These are phyloP conservation scores for Apodemia duryi DNA, from an alignment of 2,888 invertebrate genomes.

Conservation along the genomic window DNA sequence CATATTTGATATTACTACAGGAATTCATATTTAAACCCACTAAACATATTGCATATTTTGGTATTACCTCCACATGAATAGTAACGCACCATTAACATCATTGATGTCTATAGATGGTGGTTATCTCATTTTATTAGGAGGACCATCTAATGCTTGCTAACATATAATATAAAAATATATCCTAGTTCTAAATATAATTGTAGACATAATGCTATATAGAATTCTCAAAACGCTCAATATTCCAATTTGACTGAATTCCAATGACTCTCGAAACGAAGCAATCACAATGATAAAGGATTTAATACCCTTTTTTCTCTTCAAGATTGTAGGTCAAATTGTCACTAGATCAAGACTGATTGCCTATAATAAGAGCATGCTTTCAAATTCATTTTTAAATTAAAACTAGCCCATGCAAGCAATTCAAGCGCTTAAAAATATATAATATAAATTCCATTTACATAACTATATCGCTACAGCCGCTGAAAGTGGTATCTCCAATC, in stretches of 20 bases:
- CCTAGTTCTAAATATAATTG: no score
- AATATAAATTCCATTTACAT: slow-evolving; percentile 20
- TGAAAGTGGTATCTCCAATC: slow-evolving; percentile 53
- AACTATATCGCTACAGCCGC: slow-evolving; percentile 51
- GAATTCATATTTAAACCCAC: no score
- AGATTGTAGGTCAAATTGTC: slow-evolving; percentile 1
- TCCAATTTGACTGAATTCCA: not conserved
- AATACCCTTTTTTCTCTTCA: not conserved
- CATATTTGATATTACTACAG: no score
- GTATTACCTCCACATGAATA: no score
- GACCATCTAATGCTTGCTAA: no score
- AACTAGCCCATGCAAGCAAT: slow-evolving; percentile 39
- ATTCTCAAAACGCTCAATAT: no score
- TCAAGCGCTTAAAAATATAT: slow-evolving; percentile 36
- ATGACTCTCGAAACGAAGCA: not conserved
- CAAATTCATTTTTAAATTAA: slow-evolving; percentile 7
- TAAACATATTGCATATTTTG: no score
- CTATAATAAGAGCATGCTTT: not conserved
- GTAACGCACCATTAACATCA: no score
- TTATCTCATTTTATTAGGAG: no score
- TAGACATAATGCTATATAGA: no score
- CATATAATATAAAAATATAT: no score
- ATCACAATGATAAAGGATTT: not conserved
- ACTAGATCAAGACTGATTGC: slow-evolving; percentile 1
- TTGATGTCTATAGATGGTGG: no score